Conservation (phyloP, 1,140 invertebrate species). For the Bombus waltoni region DNA sequence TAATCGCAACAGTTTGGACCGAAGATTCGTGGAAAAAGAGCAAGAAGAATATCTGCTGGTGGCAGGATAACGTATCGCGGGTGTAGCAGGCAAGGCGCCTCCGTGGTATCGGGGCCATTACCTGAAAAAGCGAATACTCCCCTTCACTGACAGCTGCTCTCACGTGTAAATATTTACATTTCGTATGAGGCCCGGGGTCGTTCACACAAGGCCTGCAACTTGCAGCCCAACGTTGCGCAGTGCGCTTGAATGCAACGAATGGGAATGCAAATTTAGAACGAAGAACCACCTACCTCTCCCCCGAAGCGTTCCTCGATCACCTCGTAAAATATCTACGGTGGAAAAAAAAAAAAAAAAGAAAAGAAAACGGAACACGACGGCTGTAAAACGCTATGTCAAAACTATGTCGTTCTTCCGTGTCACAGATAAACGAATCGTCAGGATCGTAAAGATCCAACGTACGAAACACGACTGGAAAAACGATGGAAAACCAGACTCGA, state of each 20-base stretch:
- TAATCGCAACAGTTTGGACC: too few species aligned
- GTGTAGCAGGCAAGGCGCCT: background rate
- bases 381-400: background rate
- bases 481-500: background rate
- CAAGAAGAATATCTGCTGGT: background rate
- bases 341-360: background rate
- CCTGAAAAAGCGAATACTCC: constrained; percentile 36
- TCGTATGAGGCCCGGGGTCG: constrained; percentile 21
- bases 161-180: constrained; percentile 50
- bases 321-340: background rate
- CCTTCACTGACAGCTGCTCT: constrained; percentile 48
- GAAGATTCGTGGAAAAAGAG: background rate
- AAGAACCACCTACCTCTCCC: background rate
- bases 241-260: background rate
- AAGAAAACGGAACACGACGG: background rate
- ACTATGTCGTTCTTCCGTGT: background rate
- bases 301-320: background rate
- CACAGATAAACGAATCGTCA: background rate
- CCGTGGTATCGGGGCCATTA: constrained; percentile 8
- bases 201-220: constrained; percentile 26
- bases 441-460: constrained; percentile 28
- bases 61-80: background rate
- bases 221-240: background rate
- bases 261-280: constrained; percentile 7
- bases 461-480: background rate